A percentile compares a stretch with the other conserved stretches of the same genome.
Evolutionary conservation across 1,140 invertebrate species (phyloP).

Genomic region (Phocides pigmalion): DNA sequence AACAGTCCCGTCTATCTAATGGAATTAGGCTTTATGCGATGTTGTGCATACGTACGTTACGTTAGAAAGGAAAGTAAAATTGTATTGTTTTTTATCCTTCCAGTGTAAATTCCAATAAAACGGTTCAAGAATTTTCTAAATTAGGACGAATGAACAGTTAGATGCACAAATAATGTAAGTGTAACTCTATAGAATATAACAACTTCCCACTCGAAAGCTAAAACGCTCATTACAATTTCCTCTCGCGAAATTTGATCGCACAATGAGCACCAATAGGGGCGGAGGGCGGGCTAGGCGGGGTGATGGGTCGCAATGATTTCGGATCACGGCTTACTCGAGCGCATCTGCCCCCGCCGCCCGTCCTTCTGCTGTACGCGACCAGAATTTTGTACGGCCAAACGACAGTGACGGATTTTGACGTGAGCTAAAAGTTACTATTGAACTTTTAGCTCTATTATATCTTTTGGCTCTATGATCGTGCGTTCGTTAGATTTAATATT

Average conservation of each 20-base stretch:
- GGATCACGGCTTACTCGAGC: slow-evolving; percentile 65
- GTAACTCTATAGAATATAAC: background rate
- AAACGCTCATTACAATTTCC: slow-evolving; percentile 14
- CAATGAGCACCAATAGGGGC: slow-evolving; percentile 40
- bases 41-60: too few species aligned
- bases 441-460: too few species aligned
- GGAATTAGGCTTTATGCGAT: too few species aligned
- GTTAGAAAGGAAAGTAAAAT: too few species aligned
- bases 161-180: background rate
- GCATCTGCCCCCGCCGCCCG: slow-evolving; percentile 59
- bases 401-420: slow-evolving; percentile 48
- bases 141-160: too few species aligned
- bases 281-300: slow-evolving; percentile 28
- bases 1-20: too few species aligned
- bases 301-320: slow-evolving; percentile 43
- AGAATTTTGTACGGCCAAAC: slow-evolving; percentile 45
- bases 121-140: too few species aligned
- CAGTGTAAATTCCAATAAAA: too few species aligned
- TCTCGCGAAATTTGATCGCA: slow-evolving; percentile 19
- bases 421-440: background rate
- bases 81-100: too few species aligned
- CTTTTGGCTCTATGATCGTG: too few species aligned
- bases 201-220: background rate
- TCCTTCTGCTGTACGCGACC: slow-evolving; percentile 56
- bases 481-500: too few species aligned